phyloP scores from a whole-genome alignment of 2,113 vertebrate genomes.

The Myrmecobius fasciatus region DNA sequence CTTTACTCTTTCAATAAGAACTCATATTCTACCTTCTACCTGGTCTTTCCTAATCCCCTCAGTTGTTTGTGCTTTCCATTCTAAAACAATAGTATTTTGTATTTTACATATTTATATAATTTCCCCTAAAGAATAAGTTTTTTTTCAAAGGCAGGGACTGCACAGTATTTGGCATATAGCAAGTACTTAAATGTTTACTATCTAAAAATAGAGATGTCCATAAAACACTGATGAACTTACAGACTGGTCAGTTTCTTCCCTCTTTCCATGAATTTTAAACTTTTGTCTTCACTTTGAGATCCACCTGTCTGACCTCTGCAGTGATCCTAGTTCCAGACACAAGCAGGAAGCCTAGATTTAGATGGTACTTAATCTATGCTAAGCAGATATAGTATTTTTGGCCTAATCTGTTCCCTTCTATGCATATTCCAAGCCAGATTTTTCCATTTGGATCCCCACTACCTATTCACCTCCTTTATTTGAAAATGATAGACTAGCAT shows the following conservation, averaged over 20 bases:
- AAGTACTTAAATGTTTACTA: neutral
- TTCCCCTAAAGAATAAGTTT: neutral
- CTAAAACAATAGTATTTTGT: neutral
- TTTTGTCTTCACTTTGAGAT: neutral
- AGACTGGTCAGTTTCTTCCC: too few species aligned
- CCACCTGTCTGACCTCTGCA: neutral
- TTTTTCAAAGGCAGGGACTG: neutral
- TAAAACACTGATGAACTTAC: neutral
- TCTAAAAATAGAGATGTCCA: neutral
- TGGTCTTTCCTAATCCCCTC: neutral
- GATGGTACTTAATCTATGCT: neutral
- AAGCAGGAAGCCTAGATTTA: neutral
- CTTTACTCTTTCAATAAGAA: neutral
- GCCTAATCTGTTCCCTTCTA: neutral
- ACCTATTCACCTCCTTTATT: neutral
- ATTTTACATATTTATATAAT: neutral
- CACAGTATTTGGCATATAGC: neutral
- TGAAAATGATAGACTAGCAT: neutral
- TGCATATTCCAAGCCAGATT: neutral
- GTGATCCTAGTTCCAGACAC: neutral
- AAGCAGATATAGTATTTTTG: neutral
- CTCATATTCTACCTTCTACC: neutral
- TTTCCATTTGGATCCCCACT: neutral
- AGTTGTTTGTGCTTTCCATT: neutral
- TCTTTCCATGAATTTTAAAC: neutral